These are phyloP conservation scores for Drosophila triauraria DNA, from an alignment of 1,140 invertebrate species.

Conservation along the genomic window DNA sequence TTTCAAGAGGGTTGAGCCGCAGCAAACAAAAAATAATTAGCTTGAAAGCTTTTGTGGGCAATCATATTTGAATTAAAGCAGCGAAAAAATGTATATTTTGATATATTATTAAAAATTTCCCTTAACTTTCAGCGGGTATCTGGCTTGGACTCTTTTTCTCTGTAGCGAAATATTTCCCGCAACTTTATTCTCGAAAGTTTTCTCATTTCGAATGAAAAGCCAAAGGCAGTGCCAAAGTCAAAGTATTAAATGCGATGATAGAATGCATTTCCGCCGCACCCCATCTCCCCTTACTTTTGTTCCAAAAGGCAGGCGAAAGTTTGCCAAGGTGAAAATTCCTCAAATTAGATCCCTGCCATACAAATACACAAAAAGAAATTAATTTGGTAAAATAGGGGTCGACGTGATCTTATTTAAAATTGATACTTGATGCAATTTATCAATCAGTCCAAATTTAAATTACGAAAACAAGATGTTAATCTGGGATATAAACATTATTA, in stretches of 20 bases:
- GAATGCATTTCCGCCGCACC: constrained; percentile 50
- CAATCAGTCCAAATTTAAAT: too few relatives aligned
- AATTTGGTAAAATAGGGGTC: too few relatives aligned
- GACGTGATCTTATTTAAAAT: too few relatives aligned
- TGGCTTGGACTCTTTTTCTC: background rate
- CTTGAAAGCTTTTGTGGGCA: constrained; percentile 47
- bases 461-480: too few relatives aligned
- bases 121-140: constrained; percentile 15
- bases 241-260: constrained; percentile 57
- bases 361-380: constrained; percentile 10
- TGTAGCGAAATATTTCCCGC: constrained; percentile 30
- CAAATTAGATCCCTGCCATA: constrained; percentile 66
- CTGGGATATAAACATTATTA: too few relatives aligned
- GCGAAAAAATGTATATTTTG: background rate
- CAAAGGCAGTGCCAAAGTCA: constrained; percentile 43
- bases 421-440: too few relatives aligned
- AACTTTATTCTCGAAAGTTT: constrained; percentile 46
- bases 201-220: constrained; percentile 44
- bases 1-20: constrained; percentile 33
- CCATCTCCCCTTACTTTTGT: constrained; percentile 9
- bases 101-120: constrained; percentile 4
- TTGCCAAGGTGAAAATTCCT: constrained; percentile 71
- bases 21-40: constrained; percentile 40
- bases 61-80: constrained; percentile 13
- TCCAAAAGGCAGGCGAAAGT: constrained; percentile 39